A percentile compares a stretch with the other conserved stretches of the same genome.
Conservation (phyloP, 1,140 invertebrate species). For the Campodea augens region DNA sequence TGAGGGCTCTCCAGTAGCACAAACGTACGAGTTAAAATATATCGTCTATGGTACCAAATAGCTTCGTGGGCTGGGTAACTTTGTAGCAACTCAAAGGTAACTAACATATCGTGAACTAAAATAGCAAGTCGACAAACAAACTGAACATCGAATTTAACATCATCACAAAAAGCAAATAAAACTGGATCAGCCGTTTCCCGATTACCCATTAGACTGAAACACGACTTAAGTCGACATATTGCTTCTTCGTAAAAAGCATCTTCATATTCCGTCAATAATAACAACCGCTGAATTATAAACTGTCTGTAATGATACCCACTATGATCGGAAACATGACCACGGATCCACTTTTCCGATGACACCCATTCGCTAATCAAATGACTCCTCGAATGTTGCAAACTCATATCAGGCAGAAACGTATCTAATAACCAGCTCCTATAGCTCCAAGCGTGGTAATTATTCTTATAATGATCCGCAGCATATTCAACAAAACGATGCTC, state of each 20-base stretch:
- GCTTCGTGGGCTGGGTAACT: constrained; percentile 43
- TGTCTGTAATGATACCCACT: constrained; percentile 70
- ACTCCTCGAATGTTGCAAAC: constrained; percentile 17
- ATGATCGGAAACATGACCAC: constrained; percentile 65
- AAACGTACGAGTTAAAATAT: constrained; percentile 27
- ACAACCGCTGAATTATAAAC: too few species aligned
- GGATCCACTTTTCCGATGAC: constrained; percentile 38
- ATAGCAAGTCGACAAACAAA: too few species aligned
- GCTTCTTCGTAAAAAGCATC: too few species aligned
- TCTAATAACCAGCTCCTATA: constrained; percentile 59
- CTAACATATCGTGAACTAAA: too few species aligned
- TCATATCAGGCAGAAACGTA: constrained; percentile 24
- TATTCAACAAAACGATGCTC: neutral
- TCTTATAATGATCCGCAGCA: constrained; percentile 48
- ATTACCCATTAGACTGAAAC: too few species aligned
- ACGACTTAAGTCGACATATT: too few species aligned
- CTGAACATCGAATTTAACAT: too few species aligned
- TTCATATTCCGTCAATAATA: too few species aligned
- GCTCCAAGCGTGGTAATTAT: constrained; percentile 84
- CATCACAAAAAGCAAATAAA: too few species aligned
- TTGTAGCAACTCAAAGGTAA: too few species aligned
- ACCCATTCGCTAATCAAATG: constrained; percentile 20
- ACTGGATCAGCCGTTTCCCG: too few species aligned
- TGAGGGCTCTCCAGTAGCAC: too few species aligned
- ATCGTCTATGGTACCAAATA: constrained; percentile 46